Conservation (phyloP, 1,140 invertebrate species). For the Cotesia chilonis region DNA sequence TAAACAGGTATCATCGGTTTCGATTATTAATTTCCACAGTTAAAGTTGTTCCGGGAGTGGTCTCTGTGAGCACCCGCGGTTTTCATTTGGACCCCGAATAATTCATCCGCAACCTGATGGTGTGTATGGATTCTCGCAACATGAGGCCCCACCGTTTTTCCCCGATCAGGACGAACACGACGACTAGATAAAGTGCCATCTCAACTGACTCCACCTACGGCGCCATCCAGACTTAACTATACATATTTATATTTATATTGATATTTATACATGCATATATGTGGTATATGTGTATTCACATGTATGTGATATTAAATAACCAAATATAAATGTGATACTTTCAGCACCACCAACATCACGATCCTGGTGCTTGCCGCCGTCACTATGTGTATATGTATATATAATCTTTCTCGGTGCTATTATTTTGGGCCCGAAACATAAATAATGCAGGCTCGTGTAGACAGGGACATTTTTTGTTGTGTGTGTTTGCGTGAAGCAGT, state of each 20-base stretch:
- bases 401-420: no score
- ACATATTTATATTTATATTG: no score
- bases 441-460: conserved; percentile 53
- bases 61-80: conserved; percentile 33
- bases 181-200: conserved; percentile 48
- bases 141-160: conserved; percentile 23
- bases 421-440: conserved; percentile 41
- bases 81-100: conserved; percentile 32
- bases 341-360: conserved; percentile 52
- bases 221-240: conserved; percentile 28
- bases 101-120: conserved; percentile 24
- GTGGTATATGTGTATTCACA: no score
- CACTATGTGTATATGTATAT: conserved; percentile 8
- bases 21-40: conserved; percentile 33
- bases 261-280: no score
- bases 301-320: neutral
- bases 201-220: conserved; percentile 44
- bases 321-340: conserved; percentile 49
- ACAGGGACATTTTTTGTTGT: conserved; percentile 31
- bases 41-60: conserved; percentile 34
- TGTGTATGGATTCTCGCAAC: conserved; percentile 27
- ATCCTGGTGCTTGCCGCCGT: conserved; percentile 28
- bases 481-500: conserved; percentile 39
- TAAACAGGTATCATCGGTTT: no score
- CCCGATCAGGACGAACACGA: conserved; percentile 28